Evolutionary conservation across 2,888 invertebrate species (phyloP).

Genomic region (Prenolepis imparis): DNA sequence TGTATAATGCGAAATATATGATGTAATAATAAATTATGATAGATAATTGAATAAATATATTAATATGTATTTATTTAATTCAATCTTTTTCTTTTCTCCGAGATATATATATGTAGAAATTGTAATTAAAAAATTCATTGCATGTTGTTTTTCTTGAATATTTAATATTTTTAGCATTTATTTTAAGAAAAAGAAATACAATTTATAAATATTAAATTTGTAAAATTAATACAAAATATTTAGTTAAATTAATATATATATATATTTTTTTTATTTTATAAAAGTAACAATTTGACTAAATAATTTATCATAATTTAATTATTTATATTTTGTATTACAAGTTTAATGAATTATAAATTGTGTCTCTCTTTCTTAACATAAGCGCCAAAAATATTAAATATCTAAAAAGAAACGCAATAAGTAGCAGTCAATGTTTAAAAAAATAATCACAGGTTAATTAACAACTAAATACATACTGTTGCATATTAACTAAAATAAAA

Average conservation of each 20-base stretch:
- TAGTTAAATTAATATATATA: too few relatives aligned
- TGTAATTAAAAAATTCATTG: too few relatives aligned
- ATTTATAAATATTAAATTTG: too few relatives aligned
- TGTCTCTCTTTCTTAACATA: not conserved
- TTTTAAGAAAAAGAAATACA: not conserved
- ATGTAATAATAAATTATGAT: not conserved
- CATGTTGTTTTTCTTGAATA: not conserved
- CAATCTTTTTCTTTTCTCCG: not conserved
- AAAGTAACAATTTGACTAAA: too few relatives aligned
- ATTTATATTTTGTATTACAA: not conserved
- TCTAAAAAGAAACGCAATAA: not conserved
- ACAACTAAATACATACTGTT: not conserved
- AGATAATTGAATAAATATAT: not conserved
- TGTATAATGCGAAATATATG: not conserved
- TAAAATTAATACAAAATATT: too few relatives aligned
- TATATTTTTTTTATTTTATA: too few relatives aligned
- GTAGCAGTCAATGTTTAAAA: not conserved
- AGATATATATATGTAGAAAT: too few relatives aligned
- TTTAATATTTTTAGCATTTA: conserved; percentile 50
- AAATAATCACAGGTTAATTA: not conserved
- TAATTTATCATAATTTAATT: too few relatives aligned
- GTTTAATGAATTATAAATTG: not conserved
- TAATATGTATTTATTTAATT: not conserved
- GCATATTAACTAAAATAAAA: not conserved
- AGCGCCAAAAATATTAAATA: conserved; percentile 49